A percentile compares a stretch with the other conserved stretches of the same genome.
These are phyloP conservation scores for Nannoperca obscura DNA, from an alignment of 2,797 vertebrate genomes.

Conservation along the genomic window DNA sequence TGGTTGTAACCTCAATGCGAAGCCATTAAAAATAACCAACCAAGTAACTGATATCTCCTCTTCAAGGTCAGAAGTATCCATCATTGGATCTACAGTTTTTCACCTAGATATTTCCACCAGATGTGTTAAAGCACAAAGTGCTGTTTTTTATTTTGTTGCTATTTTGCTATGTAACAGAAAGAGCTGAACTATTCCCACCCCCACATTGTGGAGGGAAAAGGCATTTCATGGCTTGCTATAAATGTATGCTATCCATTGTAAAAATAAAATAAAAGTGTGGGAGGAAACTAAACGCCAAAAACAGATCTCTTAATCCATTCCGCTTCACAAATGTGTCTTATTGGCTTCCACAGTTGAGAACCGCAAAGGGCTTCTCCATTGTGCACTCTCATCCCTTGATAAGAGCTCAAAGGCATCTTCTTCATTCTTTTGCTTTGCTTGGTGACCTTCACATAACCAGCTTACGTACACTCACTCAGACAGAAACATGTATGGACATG, in stretches of 20 bases:
- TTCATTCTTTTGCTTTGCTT: constrained; percentile 51
- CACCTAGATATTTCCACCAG: background rate
- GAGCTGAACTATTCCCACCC: background rate
- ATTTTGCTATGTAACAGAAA: background rate
- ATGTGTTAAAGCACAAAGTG: background rate
- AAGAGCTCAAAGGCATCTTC: constrained; percentile 44
- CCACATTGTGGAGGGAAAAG: constrained; percentile 12
- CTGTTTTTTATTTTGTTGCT: background rate
- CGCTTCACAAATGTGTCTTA: constrained; percentile 21
- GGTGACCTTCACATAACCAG: constrained; percentile 64
- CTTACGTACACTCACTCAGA: constrained; percentile 44
- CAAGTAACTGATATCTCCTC: constrained; percentile 1
- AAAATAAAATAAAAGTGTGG: constrained; percentile 8
- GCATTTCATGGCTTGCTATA: constrained; percentile 18
- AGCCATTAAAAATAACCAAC: background rate
- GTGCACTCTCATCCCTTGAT: constrained; percentile 29
- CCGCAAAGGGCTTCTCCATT: constrained; percentile 24
- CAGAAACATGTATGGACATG: constrained; percentile 24
- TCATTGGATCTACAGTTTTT: background rate
- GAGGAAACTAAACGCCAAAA: constrained; percentile 37
- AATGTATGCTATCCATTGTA: constrained; percentile 30
- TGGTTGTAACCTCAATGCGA: background rate
- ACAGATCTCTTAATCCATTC: constrained; percentile 21
- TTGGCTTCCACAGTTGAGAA: constrained; percentile 29
- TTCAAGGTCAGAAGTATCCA: background rate